These are phyloP conservation scores for Chaetops frenatus DNA, from an alignment of 2,113 vertebrate species.

Conservation along the genomic window DNA sequence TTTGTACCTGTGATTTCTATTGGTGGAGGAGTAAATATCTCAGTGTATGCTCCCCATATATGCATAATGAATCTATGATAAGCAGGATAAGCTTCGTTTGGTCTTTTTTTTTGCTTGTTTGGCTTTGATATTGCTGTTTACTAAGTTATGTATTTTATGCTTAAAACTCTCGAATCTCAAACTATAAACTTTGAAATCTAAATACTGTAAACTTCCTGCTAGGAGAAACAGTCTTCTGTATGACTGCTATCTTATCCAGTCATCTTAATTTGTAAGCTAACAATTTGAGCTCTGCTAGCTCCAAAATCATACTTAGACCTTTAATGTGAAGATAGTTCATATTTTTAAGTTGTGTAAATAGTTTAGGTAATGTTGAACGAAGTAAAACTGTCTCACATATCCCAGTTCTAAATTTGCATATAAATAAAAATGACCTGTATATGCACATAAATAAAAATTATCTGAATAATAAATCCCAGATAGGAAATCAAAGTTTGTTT, in stretches of 20 bases:
- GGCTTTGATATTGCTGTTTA: not conserved
- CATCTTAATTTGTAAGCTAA: not conserved
- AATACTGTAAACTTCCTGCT: not conserved
- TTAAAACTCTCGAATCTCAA: not conserved
- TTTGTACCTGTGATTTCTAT: not conserved
- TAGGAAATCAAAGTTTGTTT: not conserved
- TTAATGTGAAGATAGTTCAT: not conserved
- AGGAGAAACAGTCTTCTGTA: not conserved
- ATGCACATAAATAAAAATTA: not conserved
- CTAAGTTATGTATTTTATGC: not conserved
- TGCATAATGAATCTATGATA: too few relatives aligned
- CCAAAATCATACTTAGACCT: not conserved
- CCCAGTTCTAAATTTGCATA: not conserved
- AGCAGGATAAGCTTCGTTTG: not conserved
- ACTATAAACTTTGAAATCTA: not conserved
- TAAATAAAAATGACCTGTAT: not conserved
- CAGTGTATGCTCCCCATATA: not conserved
- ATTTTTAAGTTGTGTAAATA: not conserved
- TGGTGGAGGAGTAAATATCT: not conserved
- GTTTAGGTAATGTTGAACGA: not conserved
- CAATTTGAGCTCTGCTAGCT: not conserved
- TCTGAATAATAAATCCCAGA: not conserved
- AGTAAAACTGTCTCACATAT: not conserved
- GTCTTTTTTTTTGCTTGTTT: not conserved
- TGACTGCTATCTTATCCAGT: not conserved